Evolutionary conservation across 2,888 invertebrate genomes (phyloP).

Genomic region (Epinotia bilunana): DNA sequence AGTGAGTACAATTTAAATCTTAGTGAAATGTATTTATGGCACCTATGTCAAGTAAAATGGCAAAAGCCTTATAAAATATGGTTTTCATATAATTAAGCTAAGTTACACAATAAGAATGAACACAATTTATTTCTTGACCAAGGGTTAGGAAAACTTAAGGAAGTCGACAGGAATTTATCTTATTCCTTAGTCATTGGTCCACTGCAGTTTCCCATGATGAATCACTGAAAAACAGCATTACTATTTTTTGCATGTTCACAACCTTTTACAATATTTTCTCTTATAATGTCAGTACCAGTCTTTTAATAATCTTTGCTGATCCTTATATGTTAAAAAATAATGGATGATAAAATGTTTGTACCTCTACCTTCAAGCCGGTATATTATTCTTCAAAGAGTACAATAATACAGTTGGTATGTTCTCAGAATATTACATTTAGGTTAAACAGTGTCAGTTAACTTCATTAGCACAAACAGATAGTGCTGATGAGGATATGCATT

Average conservation of each 20-base stretch:
- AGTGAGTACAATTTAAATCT: neutral
- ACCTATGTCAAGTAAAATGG: slow-evolving; percentile 26
- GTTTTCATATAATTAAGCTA: slow-evolving; percentile 14
- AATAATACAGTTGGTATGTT: neutral
- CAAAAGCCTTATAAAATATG: slow-evolving; percentile 7
- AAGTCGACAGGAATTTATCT: neutral
- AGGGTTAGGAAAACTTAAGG: slow-evolving; percentile 11
- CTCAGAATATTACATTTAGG: neutral
- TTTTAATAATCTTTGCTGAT: neutral
- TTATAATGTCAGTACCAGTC: slow-evolving; percentile 16
- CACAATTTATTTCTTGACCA: slow-evolving; percentile 11
- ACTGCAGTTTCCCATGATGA: slow-evolving; percentile 7
- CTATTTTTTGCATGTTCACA: neutral
- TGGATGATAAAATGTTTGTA: neutral
- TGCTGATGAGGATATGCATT: slow-evolving; percentile 22
- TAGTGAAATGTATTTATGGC: slow-evolving; percentile 26
- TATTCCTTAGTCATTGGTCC: slow-evolving; percentile 5
- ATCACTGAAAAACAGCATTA: neutral
- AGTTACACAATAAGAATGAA: slow-evolving; percentile 27
- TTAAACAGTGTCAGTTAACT: slow-evolving; percentile 3
- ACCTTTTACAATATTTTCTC: slow-evolving; percentile 1
- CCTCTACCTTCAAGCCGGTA: neutral
- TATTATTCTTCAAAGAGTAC: neutral
- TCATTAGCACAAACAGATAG: slow-evolving; percentile 3
- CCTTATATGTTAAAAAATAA: neutral